phyloP scores from a whole-genome alignment of 2,888 invertebrate genomes.

The Pegoplata infirma region DNA sequence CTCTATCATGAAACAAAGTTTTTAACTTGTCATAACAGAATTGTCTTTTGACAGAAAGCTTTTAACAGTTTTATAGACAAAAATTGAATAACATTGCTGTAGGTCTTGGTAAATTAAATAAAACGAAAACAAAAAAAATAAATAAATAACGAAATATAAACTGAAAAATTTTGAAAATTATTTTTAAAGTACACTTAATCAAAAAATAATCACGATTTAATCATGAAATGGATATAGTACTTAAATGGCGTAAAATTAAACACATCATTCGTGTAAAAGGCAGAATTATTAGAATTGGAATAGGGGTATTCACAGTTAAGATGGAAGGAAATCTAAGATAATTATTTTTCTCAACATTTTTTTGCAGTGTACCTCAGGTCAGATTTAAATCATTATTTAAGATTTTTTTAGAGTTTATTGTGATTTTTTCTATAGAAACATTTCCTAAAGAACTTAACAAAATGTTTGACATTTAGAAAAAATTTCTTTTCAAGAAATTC shows the following conservation, averaged over 20 bases:
- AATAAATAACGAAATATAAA: neutral
- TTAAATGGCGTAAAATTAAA: neutral
- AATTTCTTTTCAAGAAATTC: too few species aligned
- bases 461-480: too few species aligned
- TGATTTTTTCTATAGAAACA: too few species aligned
- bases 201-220: constrained; percentile 7
- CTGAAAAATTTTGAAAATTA: neutral
- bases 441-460: too few species aligned
- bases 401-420: too few species aligned
- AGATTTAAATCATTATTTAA: too few species aligned
- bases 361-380: too few species aligned
- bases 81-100: neutral
- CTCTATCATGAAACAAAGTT: neutral
- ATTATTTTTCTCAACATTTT: too few species aligned
- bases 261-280: too few species aligned
- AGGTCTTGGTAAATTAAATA: constrained; percentile 18
- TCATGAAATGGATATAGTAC: constrained; percentile 30
- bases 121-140: neutral
- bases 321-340: too few species aligned
- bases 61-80: constrained; percentile 18
- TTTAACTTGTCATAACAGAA: constrained; percentile 7
- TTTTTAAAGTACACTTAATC: neutral
- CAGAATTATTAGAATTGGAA: too few species aligned
- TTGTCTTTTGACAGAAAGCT: constrained; percentile 16
- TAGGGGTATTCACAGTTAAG: too few species aligned